phyloP scores from a whole-genome alignment of 2,113 vertebrate species.

The Oreochromis spilurus region DNA sequence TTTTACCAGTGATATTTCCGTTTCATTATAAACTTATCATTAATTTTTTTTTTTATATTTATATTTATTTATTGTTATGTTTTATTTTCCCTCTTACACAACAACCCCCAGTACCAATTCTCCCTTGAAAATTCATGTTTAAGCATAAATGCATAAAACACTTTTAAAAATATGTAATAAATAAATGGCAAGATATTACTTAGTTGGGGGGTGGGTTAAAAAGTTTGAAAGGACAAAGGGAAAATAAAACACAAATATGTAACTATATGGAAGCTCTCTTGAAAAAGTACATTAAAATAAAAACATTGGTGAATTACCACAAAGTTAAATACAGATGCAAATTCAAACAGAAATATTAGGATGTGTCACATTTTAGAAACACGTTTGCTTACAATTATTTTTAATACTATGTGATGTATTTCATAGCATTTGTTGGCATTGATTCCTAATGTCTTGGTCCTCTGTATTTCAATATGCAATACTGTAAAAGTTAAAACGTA shows the following conservation, averaged over 20 bases:
- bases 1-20: fast-evolving
- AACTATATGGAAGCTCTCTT: background rate
- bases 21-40: background rate
- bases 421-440: background rate
- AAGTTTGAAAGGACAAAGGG: background rate
- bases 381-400: background rate
- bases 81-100: background rate
- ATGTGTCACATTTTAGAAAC: background rate
- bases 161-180: background rate
- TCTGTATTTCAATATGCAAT: background rate
- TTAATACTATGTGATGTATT: background rate
- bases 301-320: background rate
- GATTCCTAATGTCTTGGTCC: background rate
- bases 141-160: background rate
- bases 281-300: background rate
- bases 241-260: background rate
- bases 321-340: background rate
- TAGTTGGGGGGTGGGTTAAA: background rate
- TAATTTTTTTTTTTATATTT: background rate
- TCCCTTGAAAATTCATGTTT: background rate
- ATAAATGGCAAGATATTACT: background rate
- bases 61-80: background rate
- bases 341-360: fast-evolving
- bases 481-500: background rate
- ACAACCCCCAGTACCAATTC: background rate